Evolutionary conservation across 2,797 vertebrate genomes (phyloP), one percentile per base, ranked within the genome.

Genomic region (Melanotaenia parkinsoni): DNA sequence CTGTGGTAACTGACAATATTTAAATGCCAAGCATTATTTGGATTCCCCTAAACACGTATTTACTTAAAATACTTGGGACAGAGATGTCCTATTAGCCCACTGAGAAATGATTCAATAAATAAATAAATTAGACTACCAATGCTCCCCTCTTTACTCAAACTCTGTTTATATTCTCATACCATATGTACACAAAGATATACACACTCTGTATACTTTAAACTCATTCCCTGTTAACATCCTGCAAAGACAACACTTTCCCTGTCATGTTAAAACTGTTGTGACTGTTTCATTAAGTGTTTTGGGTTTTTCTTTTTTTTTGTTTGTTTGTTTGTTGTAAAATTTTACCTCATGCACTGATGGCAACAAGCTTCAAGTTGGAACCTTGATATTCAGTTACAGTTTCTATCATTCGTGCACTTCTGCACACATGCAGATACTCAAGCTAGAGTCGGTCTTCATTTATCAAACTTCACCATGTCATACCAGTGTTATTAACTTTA

Each of bases 91-190:
- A 76, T 70, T 58, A 85, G 63, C 59, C 66, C 63, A 59, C 40
- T 67, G 77, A 82, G 54, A 81, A 47, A 81, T 85, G 30, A 76
- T 78, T 85, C 74, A 65, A 85, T 91, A 89, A 90, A 94, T 93
- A 94, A 94, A 93, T 93, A 92, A 93, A 92, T 93, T 91, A 89
- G 61, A 81, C 84, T 88, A 87, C 72, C 81, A 76, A 51, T 67
- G 74, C 70, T 74, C 18, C 68, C 56, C 50, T 86, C 70, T 72
- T 80, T 58, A 70, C 58, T 78, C 67, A 66, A 79, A 74, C 76
- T 82, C 80, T 79, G 68, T 83, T 81, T 72, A 86, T 81, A 63
- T 83, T 81, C 69, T 69, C 69, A 87, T 66, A 83, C 50, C 54
- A 45, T 89, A 90, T 90, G 76, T 87, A 91, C 85, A 92, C 77